Conservation (phyloP, 64 coral and sea anemone genomes). For the Exaiptasia diaphana region DNA sequence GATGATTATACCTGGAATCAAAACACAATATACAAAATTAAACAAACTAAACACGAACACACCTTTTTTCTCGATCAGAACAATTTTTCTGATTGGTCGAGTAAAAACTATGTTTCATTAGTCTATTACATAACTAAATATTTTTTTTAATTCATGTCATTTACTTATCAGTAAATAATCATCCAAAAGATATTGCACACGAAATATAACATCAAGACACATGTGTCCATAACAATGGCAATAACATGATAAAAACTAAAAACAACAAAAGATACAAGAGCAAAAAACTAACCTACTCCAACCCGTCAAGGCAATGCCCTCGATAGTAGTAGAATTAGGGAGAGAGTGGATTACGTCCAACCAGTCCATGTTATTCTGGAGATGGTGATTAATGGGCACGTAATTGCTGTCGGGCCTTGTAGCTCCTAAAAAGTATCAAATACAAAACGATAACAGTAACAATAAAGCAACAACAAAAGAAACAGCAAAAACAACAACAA, state of each 20-base stretch:
- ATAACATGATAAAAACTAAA: too few relatives aligned
- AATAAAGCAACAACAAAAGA: not conserved
- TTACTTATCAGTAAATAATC: too few relatives aligned
- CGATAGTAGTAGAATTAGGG: constrained; percentile 32
- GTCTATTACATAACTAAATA: too few relatives aligned
- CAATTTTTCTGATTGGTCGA: too few relatives aligned
- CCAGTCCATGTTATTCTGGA: constrained; percentile 81
- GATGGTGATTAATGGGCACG: constrained; percentile 74
- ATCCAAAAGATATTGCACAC: too few relatives aligned
- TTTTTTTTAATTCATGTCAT: not conserved
- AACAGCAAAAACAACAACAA: not conserved
- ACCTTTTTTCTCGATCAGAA: too few relatives aligned
- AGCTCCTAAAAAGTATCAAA: constrained; percentile 48
- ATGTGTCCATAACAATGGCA: too few relatives aligned
- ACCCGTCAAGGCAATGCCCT: constrained; percentile 85
- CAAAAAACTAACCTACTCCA: constrained; percentile 99
- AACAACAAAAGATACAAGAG: too few relatives aligned
- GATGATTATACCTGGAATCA: constrained; percentile 75
- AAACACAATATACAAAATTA: too few relatives aligned
- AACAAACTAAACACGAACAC: too few relatives aligned
- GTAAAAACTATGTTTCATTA: too few relatives aligned
- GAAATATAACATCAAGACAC: too few relatives aligned
- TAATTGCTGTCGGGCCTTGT: constrained; percentile 71
- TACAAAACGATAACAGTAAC: not conserved
- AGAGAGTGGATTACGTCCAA: constrained; percentile 55